Conservation (phyloP, 2,113 vertebrate species). For the Perccottus glenii region DNA sequence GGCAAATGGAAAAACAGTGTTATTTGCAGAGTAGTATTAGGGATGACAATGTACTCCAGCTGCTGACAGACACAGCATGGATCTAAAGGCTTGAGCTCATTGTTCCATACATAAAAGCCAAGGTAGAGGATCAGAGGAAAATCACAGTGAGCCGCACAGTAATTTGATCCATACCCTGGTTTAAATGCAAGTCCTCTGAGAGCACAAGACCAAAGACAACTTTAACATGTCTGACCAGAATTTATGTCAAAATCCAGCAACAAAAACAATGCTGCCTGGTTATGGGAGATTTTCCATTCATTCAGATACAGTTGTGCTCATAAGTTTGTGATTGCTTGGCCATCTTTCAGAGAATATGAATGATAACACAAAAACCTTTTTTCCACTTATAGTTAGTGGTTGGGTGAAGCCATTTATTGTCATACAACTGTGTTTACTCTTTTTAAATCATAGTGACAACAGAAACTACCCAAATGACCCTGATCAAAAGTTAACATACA, state of each 20-base stretch:
- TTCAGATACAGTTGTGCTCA: background rate
- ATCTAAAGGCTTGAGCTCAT: constrained; percentile 48
- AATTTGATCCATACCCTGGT: constrained; percentile 55
- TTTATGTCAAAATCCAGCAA: constrained; percentile 25
- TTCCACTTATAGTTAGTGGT: too few relatives aligned
- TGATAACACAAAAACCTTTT: too few relatives aligned
- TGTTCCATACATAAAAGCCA: constrained; percentile 67
- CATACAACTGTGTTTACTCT: too few relatives aligned
- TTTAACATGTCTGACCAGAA: constrained; percentile 13
- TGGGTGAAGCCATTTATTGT: too few relatives aligned
- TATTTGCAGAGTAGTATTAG: constrained; percentile 40
- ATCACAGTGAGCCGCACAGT: constrained; percentile 42
- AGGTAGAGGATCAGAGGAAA: constrained; percentile 55
- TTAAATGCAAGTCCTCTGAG: constrained; percentile 31
- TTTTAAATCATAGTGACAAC: too few relatives aligned
- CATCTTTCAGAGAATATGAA: too few relatives aligned
- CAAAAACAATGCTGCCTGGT: constrained; percentile 23
- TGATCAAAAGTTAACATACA: too few relatives aligned
- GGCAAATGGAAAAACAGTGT: constrained; percentile 58
- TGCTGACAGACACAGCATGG: constrained; percentile 45
- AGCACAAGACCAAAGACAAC: constrained; percentile 24
- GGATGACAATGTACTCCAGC: constrained; percentile 52
- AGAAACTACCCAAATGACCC: too few relatives aligned
- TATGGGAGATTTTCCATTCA: constrained; percentile 27
- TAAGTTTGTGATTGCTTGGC: too few relatives aligned